Conservation (phyloP, 1,140 invertebrate species). For the Lethrus apterus region DNA sequence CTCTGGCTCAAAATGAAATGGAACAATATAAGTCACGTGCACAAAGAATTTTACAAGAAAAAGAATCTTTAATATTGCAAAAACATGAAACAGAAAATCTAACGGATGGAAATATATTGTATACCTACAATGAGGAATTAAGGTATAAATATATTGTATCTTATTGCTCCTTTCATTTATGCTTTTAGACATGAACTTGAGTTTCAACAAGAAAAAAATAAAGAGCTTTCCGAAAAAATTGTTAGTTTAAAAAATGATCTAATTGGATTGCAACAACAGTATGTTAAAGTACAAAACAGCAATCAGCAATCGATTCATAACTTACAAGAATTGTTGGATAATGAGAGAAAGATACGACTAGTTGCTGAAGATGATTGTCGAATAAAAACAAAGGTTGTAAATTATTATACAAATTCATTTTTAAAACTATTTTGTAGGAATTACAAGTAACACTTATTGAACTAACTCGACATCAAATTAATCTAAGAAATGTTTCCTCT, state of each 20-base stretch:
- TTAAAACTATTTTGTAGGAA: slow-evolving; percentile 45
- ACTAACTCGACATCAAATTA: slow-evolving; percentile 49
- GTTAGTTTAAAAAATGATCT: slow-evolving; percentile 50
- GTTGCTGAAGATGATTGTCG: slow-evolving; percentile 54
- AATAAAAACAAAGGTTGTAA: slow-evolving; percentile 44
- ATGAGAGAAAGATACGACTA: slow-evolving; percentile 47
- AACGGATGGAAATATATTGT: slow-evolving; percentile 22
- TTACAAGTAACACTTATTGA: slow-evolving; percentile 41
- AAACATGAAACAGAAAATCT: slow-evolving; percentile 27
- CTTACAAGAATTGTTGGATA: slow-evolving; percentile 49
- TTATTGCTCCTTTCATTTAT: slow-evolving; percentile 3
- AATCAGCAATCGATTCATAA: slow-evolving; percentile 25
- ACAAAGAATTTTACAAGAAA: slow-evolving; percentile 66
- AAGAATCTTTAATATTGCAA: slow-evolving; percentile 61
- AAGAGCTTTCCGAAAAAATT: slow-evolving; percentile 47
- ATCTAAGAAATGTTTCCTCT: slow-evolving; percentile 41
- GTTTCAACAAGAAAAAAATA: slow-evolving; percentile 53
- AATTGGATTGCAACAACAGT: slow-evolving; percentile 34
- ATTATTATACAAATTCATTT: no score
- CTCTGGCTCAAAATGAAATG: slow-evolving; percentile 52
- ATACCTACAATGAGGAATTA: slow-evolving; percentile 31
- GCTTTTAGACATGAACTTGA: slow-evolving; percentile 51
- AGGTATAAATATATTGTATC: slow-evolving; percentile 21
- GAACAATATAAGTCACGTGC: slow-evolving; percentile 65
- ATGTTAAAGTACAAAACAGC: slow-evolving; percentile 30